These are phyloP conservation scores for Dichetophora obliterata DNA, from an alignment of 2,888 invertebrate genomes.

Conservation along the genomic window DNA sequence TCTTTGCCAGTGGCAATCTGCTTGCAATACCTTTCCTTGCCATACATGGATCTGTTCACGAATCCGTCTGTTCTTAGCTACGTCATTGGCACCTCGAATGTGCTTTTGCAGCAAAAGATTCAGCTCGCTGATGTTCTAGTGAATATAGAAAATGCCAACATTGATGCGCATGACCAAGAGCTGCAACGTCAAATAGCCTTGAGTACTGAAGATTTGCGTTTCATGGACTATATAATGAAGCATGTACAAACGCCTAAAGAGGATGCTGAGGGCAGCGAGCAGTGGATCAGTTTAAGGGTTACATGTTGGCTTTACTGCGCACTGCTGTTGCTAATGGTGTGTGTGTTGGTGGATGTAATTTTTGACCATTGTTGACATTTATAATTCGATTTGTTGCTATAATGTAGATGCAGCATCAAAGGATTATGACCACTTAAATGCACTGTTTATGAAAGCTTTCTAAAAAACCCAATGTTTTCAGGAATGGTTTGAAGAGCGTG, in stretches of 20 bases:
- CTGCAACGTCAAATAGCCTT: too few species aligned
- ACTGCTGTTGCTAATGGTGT: slow-evolving; percentile 72
- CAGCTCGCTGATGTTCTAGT: slow-evolving; percentile 93
- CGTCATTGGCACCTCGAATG: slow-evolving; percentile 97
- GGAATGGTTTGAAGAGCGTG: slow-evolving; percentile 80
- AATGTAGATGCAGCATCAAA: slow-evolving; percentile 78
- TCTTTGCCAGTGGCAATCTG: slow-evolving; percentile 94
- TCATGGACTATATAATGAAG: slow-evolving; percentile 92
- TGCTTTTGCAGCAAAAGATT: slow-evolving; percentile 95
- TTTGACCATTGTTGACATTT: background rate
- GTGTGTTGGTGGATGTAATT: background rate
- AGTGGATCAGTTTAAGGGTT: slow-evolving; percentile 97
- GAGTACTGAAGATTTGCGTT: slow-evolving; percentile 94
- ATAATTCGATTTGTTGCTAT: too few species aligned
- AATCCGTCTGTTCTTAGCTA: slow-evolving; percentile 89
- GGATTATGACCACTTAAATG: slow-evolving; percentile 90
- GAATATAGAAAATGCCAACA: slow-evolving; percentile 90
- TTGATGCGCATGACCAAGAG: too few species aligned
- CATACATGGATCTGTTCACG: slow-evolving; percentile 91
- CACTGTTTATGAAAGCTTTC: slow-evolving; percentile 86
- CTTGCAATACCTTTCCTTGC: slow-evolving; percentile 94
- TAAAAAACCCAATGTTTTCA: slow-evolving; percentile 90
- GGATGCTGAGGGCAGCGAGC: slow-evolving; percentile 91
- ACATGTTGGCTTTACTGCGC: slow-evolving; percentile 84
- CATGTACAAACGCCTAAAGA: slow-evolving; percentile 77